Evolutionary conservation across 2,797 vertebrate genomes (phyloP), one percentile per base, ranked within the genome.

Genomic region (Benthosema pterotum): DNA sequence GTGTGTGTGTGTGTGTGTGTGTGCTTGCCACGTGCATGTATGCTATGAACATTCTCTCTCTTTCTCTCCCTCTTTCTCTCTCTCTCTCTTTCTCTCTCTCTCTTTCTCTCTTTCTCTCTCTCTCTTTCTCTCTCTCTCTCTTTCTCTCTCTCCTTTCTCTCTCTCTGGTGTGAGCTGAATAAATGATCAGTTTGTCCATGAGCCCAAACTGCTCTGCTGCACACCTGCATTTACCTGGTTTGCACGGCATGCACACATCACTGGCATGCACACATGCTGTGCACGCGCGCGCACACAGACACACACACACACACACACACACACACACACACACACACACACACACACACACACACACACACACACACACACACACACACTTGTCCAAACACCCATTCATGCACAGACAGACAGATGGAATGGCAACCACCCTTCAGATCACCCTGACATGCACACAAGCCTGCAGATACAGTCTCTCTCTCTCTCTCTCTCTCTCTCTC

Each of bases 111-210:
- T 28, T 6, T 28, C 28, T 32, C 28, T 32, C 28, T 32, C 28
- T 32, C 28, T 32, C 28, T 51, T 32, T 42, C 28, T 43, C 59
- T 47, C 15, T 38, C 16, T 42, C 14, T 60, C 43, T 56, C 54
- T 43, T 11, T 52, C 51, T 53, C 50, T 25, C 18, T 53, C n/a
- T 4, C 3, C 54, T 19, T 56, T 48, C 67, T 63, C 51, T 59
- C 47, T 60, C 62, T 75, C 57, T 55, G 69, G 67, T 84, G 82
- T 87, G 83, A 85, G 83, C 79, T 83, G 77, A 83, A 88, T 84
- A 81, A 71, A 78, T 85, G 80, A 84, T 85, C 80, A 82, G 72
- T 69, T 67, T 72, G 83, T 82, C 77, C 79, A 58, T 18, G 13
- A 84, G 77, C 69, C 69, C 65, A 73, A 80, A 81, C 63, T 68